phyloP scores from a whole-genome alignment of 2,888 invertebrate species.

The Argyresthia albistria region DNA sequence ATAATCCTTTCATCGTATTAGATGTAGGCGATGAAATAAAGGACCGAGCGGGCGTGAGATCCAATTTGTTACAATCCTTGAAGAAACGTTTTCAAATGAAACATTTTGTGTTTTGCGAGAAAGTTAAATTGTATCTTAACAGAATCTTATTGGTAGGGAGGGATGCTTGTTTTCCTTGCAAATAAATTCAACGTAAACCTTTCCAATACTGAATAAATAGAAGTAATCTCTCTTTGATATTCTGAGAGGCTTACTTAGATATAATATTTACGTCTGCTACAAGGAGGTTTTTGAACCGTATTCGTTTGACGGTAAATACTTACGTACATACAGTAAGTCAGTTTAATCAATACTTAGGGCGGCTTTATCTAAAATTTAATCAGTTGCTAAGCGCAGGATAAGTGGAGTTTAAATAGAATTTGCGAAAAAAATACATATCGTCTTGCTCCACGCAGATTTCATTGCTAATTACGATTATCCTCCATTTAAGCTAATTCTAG shows the following conservation, averaged over 20 bases:
- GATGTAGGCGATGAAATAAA: conserved; percentile 54
- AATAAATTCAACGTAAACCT: conserved; percentile 20
- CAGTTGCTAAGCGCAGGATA: too few relatives aligned
- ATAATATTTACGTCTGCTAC: neutral
- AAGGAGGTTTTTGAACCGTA: neutral
- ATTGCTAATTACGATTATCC: too few relatives aligned
- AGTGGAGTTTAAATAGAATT: too few relatives aligned
- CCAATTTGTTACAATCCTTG: conserved; percentile 61
- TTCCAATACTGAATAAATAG: conserved; percentile 33
- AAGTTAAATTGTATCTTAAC: conserved; percentile 63
- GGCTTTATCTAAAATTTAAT: too few relatives aligned
- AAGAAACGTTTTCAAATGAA: conserved; percentile 58
- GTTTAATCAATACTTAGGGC: too few relatives aligned
- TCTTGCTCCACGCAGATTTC: too few relatives aligned
- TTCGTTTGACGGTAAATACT: neutral
- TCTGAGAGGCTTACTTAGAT: neutral
- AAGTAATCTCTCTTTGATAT: conserved; percentile 1
- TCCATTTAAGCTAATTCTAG: too few relatives aligned
- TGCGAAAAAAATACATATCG: too few relatives aligned
- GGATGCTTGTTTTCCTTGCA: conserved; percentile 30
- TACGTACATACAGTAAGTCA: too few relatives aligned
- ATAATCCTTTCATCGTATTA: conserved; percentile 56
- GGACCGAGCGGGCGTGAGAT: conserved; percentile 59
- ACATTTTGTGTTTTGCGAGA: conserved; percentile 48
- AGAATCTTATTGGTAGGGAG: conserved; percentile 27